Base-by-base conservation (phyloP, 2,888 invertebrate species). In the Standfussiana lucernea region DNA sequence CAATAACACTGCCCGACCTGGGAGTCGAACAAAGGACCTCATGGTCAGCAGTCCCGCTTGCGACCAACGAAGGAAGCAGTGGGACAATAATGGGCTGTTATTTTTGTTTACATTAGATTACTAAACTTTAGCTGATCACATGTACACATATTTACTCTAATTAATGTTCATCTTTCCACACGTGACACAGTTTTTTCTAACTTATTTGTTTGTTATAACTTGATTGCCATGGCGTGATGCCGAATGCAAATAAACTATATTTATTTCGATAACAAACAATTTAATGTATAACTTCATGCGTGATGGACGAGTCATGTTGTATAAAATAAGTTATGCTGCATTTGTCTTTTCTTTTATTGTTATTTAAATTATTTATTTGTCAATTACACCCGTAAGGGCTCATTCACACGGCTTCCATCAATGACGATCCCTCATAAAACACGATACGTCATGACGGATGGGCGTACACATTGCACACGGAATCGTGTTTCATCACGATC, bases 241-340 rank as follows among this genome's bases (percentile, higher is more conserved):
- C n/a, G 40, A n/a, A 85, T 86, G 85, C 72, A 78, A 80, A 86
- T 78, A 40, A 67, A 45, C 50, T 50, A 82, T 82, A 77, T 83
- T 86, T 86, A 83, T 83, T 77, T 69, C 56, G 42, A 72, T 82
- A 56, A 21, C 47, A 65, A 65, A 77, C 35, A 71, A 62, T 45
- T 37, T 64, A 66, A 73, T 80, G 76, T 64, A n/a, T 50, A 61
- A 65, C 69, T 68, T 75, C 35, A 40, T 71, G 37, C 37, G 24
- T 76, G 70, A 83, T 76, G 82, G 50, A 82, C 65, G 69, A 72
- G n/a, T 65, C 1, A n/a, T 75, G 45, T 47, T 56, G 40, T 35
- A 21, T 13, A 11, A 21, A 59, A 59, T 40, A 59, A 35, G 47
- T 75, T 45, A 42, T 47, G 21, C 37, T 42, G 32, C 24, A 15